phyloP scores from a whole-genome alignment of 2,797 vertebrate genomes.

The Numenius phaeopus region DNA sequence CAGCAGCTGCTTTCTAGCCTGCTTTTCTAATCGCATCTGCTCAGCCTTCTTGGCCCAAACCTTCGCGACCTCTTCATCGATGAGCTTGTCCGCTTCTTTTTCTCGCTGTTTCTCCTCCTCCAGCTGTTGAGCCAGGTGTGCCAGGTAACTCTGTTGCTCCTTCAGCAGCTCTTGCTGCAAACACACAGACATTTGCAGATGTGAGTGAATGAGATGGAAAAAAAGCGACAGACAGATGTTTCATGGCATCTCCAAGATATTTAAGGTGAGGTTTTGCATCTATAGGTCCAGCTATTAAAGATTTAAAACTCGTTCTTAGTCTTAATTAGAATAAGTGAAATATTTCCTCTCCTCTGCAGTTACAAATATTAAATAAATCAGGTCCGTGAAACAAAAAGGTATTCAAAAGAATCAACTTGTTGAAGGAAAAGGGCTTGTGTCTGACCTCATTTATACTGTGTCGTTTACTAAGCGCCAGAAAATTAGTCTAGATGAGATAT shows the following conservation, averaged over 20 bases:
- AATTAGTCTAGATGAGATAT: neutral
- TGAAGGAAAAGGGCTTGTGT: neutral
- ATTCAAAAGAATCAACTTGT: neutral
- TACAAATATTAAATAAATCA: neutral
- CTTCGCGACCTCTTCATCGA: conserved; percentile 80
- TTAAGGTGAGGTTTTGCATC: neutral
- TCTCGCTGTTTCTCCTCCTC: conserved; percentile 81
- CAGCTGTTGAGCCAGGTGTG: conserved; percentile 81
- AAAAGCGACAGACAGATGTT: neutral
- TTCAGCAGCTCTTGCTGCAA: conserved; percentile 80
- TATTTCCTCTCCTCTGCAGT: neutral
- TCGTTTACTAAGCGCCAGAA: neutral
- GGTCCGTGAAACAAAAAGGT: neutral
- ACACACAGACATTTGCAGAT: neutral
- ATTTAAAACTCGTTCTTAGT: neutral
- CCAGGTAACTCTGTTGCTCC: conserved; percentile 84
- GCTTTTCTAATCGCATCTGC: conserved; percentile 72
- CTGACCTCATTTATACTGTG: neutral
- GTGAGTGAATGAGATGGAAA: neutral
- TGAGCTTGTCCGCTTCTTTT: conserved; percentile 78
- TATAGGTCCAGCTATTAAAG: neutral
- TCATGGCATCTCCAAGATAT: neutral
- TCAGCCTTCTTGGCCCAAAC: conserved; percentile 75
- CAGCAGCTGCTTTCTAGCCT: conserved; percentile 83
- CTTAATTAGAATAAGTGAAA: neutral